Evolutionary conservation across 2,888 invertebrate genomes (phyloP), one percentile per base, ranked within the genome.

Genomic region (Mycalesis mineus): DNA sequence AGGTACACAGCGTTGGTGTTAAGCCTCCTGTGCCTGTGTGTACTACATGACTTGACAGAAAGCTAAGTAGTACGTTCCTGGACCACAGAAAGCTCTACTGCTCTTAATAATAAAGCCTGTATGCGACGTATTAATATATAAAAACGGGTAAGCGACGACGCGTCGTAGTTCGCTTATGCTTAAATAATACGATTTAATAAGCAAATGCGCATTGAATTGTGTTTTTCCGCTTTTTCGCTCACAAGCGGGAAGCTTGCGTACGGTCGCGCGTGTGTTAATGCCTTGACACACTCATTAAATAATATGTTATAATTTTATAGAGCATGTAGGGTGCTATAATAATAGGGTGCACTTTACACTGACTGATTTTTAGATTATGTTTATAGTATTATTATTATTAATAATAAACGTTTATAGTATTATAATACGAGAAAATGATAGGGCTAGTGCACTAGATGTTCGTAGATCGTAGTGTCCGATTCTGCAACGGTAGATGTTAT

Each of bases 121-220:
- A n/a, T n/a, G n/a, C n/a, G n/a, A n/a, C 33, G 9, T 7, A 33
- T 9, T 33, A 13, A 37, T 36, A 37, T 33, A 6, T 37, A 15
- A 17, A 39, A 7, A 36, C 28, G 49, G 37, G 17, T 28, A 37
- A 7, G 28, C 7, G 8, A 13, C 9, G 40, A 14, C 31, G 29
- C 13, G 9, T 29, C 29, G 37, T 13, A n/a, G 50, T 29, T 40
- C 39, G 50, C 50, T 50, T 39, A 45, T 15, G 50, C 40, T 50
- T 40, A 29, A 28, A 50, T 50, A 57, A 44, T 52, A 58, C 44
- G 49, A 51, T 57, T 44, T 58, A 44, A 58, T 53, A 56, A 53
- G 50, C 55, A 44, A 13, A 58, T 59, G 56, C 56, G 53, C 59
- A 62, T 57, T 62, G 22, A 62, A 57, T 59, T 51, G 45, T 37